phyloP scores from a whole-genome alignment of 2,797 vertebrate genomes.

The Dermochelys coriacea region DNA sequence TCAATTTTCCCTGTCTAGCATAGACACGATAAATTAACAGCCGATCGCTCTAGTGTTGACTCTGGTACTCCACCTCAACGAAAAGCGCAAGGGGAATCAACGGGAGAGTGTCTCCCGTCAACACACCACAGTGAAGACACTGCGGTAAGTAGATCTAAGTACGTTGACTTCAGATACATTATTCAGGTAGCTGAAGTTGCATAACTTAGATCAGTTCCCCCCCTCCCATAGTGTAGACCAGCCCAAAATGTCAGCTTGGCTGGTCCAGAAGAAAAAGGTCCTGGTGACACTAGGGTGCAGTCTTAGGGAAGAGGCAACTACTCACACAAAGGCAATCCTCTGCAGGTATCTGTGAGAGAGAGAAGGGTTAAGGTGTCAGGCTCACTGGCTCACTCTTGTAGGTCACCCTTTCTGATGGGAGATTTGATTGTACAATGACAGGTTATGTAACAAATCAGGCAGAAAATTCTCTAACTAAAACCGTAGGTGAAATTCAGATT shows the following conservation, averaged over 20 bases:
- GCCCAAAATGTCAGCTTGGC: not conserved
- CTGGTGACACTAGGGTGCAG: not conserved
- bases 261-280: not conserved
- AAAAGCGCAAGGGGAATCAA: no score
- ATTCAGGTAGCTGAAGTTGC: no score
- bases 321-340: not conserved
- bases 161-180: no score
- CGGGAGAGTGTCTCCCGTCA: no score
- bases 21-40: no score
- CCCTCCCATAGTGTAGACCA: no score
- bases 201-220: no score
- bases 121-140: no score
- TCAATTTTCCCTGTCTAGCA: no score
- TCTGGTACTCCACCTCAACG: no score
- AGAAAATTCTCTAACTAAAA: not conserved
- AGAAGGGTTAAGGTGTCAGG: slow-evolving; percentile 1
- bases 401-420: not conserved
- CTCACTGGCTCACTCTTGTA: not conserved
- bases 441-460: not conserved
- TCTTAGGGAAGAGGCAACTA: not conserved
- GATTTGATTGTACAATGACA: not conserved
- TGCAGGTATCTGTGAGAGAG: not conserved
- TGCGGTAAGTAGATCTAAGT: no score
- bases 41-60: no score
- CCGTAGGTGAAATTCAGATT: not conserved